Evolutionary conservation across 2,888 invertebrate species (phyloP).

Genomic region (Anoncus sp.): DNA sequence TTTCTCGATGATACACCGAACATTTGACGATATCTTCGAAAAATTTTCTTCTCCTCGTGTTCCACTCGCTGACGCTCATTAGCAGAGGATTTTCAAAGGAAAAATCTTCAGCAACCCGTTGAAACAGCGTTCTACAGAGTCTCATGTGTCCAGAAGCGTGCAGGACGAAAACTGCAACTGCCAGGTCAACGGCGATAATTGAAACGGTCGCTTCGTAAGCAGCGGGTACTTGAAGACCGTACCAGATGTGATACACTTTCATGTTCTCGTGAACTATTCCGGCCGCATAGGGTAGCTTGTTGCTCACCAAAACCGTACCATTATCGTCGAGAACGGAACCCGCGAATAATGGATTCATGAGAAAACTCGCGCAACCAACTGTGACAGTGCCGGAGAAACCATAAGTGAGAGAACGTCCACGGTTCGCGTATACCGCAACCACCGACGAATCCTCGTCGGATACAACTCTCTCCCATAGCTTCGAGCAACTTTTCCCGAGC

Average conservation of each 20-base stretch:
- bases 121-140: constrained; percentile 16
- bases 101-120: neutral
- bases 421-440: constrained; percentile 36
- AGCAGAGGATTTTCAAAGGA: neutral
- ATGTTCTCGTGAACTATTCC: constrained; percentile 47
- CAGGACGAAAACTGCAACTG: constrained; percentile 36
- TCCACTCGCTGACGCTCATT: neutral
- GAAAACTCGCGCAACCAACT: constrained; percentile 44
- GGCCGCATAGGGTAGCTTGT: constrained; percentile 40
- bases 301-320: constrained; percentile 49
- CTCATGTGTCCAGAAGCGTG: constrained; percentile 47
- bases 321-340: constrained; percentile 23
- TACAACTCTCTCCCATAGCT: constrained; percentile 61
- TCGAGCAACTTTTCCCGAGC: constrained; percentile 57
- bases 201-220: constrained; percentile 10
- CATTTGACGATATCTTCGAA: constrained; percentile 37
- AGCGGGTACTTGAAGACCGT: constrained; percentile 40
- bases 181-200: constrained; percentile 48
- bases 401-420: constrained; percentile 56
- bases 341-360: constrained; percentile 27
- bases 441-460: constrained; percentile 42
- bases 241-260: constrained; percentile 31
- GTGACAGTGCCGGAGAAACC: constrained; percentile 60
- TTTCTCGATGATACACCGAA: constrained; percentile 58
- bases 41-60: neutral